phyloP scores from a whole-genome alignment of 37 sponge, comb jelly and placozoan species.

The Petrosia ficiformis region DNA sequence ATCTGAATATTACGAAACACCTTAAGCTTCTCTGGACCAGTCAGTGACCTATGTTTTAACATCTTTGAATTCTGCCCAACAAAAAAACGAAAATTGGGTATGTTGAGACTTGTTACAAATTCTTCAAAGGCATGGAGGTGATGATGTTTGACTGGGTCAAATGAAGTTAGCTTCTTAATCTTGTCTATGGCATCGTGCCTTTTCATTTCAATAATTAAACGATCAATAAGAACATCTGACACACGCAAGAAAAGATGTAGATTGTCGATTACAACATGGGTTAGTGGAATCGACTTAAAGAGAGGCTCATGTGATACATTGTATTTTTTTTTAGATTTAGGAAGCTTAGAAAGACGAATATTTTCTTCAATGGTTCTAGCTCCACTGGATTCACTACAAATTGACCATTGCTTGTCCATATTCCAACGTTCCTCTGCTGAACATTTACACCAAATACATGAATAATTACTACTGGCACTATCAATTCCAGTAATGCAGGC shows the following conservation, averaged over 20 bases:
- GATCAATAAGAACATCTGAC: slow-evolving; percentile 19
- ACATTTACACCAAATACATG: slow-evolving; percentile 43
- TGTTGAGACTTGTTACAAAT: neutral
- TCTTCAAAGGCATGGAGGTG: slow-evolving; percentile 1
- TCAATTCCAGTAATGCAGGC: slow-evolving; percentile 12
- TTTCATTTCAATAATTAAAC: neutral
- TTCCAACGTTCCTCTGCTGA: slow-evolving; percentile 6
- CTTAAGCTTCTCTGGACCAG: slow-evolving; percentile 16
- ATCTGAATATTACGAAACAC: slow-evolving; percentile 2
- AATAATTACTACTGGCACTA: slow-evolving; percentile 4
- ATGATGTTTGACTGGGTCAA: neutral
- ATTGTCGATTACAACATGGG: slow-evolving; percentile 15
- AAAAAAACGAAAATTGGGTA: neutral
- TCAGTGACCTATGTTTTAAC: slow-evolving; percentile 4
- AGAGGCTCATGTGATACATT: slow-evolving; percentile 13
- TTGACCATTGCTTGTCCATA: neutral
- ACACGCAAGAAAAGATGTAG: slow-evolving; percentile 20
- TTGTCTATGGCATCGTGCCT: slow-evolving; percentile 5
- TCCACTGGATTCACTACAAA: slow-evolving; percentile 6
- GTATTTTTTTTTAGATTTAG: neutral
- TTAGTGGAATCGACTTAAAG: slow-evolving; percentile 2
- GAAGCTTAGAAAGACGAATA: neutral
- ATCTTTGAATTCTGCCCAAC: neutral
- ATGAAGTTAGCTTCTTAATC: neutral
- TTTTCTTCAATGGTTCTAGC: neutral